Percentiles rank a stretch among this genome's conserved stretches.
These are phyloP conservation scores for Catajapyx aquilonaris DNA, from an alignment of 1,140 invertebrate species.

Conservation along the genomic window DNA sequence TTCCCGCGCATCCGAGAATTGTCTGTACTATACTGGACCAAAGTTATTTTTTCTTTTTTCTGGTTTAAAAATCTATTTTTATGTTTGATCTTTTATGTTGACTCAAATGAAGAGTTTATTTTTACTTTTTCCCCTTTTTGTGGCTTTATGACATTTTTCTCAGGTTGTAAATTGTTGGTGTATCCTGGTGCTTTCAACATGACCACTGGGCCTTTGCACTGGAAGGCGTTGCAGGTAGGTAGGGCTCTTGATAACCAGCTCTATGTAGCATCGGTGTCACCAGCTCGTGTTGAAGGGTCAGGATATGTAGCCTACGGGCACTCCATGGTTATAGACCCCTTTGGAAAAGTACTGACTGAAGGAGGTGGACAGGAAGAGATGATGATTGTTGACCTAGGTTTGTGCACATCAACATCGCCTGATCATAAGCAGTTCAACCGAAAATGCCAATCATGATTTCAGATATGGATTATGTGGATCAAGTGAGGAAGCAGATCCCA, in stretches of 20 bases:
- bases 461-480: conserved; percentile 50
- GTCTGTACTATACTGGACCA: too few species aligned
- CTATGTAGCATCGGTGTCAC: conserved; percentile 48
- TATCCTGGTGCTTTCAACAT: conserved; percentile 93
- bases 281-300: conserved; percentile 45
- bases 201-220: conserved; percentile 83
- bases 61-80: too few species aligned
- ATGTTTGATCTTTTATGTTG: too few species aligned
- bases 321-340: conserved; percentile 63
- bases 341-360: conserved; percentile 54
- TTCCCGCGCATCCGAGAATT: too few species aligned
- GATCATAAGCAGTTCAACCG: not conserved
- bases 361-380: conserved; percentile 42
- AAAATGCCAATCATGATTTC: conserved; percentile 9
- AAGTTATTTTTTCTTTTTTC: too few species aligned
- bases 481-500: conserved; percentile 62
- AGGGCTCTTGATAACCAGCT: conserved; percentile 77
- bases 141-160: too few species aligned
- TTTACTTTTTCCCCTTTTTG: too few species aligned
- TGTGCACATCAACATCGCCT: too few species aligned
- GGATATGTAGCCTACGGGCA: conserved; percentile 79
- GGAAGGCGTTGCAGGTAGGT: conserved; percentile 59
- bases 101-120: too few species aligned
- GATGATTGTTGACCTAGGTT: conserved; percentile 53
- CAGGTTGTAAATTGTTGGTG: conserved; percentile 61